A percentile compares a stretch with the other conserved stretches of the same genome.
Evolutionary conservation across 2,888 invertebrate genomes (phyloP).

Genomic region (Lomographa bimaculata): DNA sequence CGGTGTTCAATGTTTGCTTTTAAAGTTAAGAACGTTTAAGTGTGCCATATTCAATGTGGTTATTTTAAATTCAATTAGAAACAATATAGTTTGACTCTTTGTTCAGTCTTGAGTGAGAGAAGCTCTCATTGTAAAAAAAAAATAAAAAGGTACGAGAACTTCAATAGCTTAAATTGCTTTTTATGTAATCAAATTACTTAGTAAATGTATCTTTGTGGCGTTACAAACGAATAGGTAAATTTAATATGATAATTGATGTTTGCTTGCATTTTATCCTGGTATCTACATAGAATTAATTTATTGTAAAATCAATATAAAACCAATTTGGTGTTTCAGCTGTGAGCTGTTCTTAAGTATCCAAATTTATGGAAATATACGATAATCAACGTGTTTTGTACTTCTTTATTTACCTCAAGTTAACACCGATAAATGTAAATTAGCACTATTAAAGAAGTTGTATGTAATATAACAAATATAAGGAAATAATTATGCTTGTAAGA

Average conservation of each 20-base stretch:
- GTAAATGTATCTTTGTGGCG: slow-evolving; percentile 41
- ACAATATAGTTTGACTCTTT: slow-evolving; percentile 7
- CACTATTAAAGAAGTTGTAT: no score
- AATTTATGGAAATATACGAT: slow-evolving; percentile 25
- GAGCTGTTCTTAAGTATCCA: slow-evolving; percentile 56
- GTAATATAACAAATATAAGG: no score
- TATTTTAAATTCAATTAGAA: slow-evolving; percentile 27
- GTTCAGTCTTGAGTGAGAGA: slow-evolving; percentile 29
- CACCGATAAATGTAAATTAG: no score
- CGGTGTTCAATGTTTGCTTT: slow-evolving; percentile 31
- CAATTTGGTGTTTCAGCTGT: slow-evolving; percentile 59
- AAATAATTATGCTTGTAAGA: no score
- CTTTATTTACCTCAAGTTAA: slow-evolving; percentile 18
- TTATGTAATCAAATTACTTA: slow-evolving; percentile 50
- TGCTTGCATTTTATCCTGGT: slow-evolving; percentile 23
- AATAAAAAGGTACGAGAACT: slow-evolving; percentile 18
- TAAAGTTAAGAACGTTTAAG: slow-evolving; percentile 28
- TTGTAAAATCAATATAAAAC: slow-evolving; percentile 14
- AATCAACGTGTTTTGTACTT: slow-evolving; percentile 14
- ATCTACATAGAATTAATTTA: no score
- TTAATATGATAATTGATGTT: slow-evolving; percentile 32
- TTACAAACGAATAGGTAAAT: slow-evolving; percentile 56
- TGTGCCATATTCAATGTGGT: slow-evolving; percentile 54
- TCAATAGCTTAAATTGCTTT: no score
- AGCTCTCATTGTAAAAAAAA: slow-evolving; percentile 39